phyloP scores from a whole-genome alignment of 2,113 vertebrate species.

The Hiodon tergisus region DNA sequence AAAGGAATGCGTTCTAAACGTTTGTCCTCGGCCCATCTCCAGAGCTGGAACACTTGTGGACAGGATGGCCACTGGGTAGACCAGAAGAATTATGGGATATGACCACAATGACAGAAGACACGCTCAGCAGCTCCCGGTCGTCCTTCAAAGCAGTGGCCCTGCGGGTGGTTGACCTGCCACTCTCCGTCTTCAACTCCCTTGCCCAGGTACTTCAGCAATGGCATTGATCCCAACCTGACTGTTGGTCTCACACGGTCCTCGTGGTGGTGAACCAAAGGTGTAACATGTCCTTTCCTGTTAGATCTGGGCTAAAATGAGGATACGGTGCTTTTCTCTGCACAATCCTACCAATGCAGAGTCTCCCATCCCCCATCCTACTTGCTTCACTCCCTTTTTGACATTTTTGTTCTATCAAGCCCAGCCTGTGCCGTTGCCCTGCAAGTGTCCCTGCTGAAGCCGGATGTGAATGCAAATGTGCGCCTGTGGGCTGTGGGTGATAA shows the following conservation, averaged over 20 bases:
- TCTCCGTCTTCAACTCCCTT: slow-evolving; percentile 75
- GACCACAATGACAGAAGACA: slow-evolving; percentile 75
- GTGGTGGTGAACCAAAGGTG: not conserved
- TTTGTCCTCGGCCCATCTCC: slow-evolving; percentile 19
- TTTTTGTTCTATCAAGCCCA: not conserved
- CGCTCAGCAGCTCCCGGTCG: slow-evolving; percentile 57
- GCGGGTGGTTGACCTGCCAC: slow-evolving; percentile 73
- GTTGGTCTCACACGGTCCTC: no score
- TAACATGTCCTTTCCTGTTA: not conserved
- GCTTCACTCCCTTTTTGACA: no score
- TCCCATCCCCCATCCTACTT: not conserved
- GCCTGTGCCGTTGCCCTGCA: not conserved
- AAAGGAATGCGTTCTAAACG: not conserved
- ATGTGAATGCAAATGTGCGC: not conserved
- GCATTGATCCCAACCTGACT: not conserved
- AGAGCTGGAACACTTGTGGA: slow-evolving; percentile 26
- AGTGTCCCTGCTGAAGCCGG: not conserved
- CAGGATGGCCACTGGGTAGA: slow-evolving; percentile 24
- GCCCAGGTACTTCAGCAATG: slow-evolving; percentile 65
- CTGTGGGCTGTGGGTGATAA: no score
- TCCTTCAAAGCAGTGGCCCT: slow-evolving; percentile 69
- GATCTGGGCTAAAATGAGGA: not conserved
- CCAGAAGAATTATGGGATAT: slow-evolving; percentile 59
- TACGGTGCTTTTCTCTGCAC: not conserved
- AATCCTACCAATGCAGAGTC: not conserved